Evolutionary conservation across 2,888 invertebrate species (phyloP), one percentile per base, ranked within the genome.

Genomic region (Hipparchia sbordonii): DNA sequence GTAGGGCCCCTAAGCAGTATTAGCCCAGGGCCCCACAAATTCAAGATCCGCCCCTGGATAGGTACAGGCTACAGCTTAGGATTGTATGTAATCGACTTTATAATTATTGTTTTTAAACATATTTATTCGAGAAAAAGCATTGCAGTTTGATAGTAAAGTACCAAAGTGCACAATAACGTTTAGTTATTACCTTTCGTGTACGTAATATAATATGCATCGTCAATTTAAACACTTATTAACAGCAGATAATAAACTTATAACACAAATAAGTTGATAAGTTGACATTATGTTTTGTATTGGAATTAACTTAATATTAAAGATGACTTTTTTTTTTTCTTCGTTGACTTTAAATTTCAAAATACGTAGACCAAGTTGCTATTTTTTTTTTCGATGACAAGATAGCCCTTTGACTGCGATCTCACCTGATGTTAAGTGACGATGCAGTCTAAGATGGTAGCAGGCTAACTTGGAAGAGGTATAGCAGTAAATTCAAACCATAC

Each of bases 151-250:
- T 65, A 52, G 52, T 33, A 52, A 12, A 6, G 23, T 65, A 52
- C 33, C 65, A 33, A 63, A 63, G 62, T 63, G 13, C 48, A 48
- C 62, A 63, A 63, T 63, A 63, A 13, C 9, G 48, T 63, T 48
- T 63, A 63, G 46, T 63, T 13, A 62, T 62, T 48, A 62, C 62
- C 61, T 62, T 63, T 48, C 33, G 52, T 65, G 52, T 65, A 65
- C 6, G 23, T 59, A 5, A 8, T 12, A 33, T 52, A 65, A 33
- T 51, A 65, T 33, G 5, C 33, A 10, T 52, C 48, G 51, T 33
- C 51, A 33, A 52, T 65, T 65, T 51, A 65, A 65, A 51, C 51
- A 65, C 51, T 52, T 60, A 10, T 62, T 62, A 51, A 52, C 33
- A 51, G 13, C 39, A 62, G 6, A 63, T 7, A 8, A 13, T 65